Conservation (phyloP, 2,797 vertebrate species). For the Eospalax fontanierii region DNA sequence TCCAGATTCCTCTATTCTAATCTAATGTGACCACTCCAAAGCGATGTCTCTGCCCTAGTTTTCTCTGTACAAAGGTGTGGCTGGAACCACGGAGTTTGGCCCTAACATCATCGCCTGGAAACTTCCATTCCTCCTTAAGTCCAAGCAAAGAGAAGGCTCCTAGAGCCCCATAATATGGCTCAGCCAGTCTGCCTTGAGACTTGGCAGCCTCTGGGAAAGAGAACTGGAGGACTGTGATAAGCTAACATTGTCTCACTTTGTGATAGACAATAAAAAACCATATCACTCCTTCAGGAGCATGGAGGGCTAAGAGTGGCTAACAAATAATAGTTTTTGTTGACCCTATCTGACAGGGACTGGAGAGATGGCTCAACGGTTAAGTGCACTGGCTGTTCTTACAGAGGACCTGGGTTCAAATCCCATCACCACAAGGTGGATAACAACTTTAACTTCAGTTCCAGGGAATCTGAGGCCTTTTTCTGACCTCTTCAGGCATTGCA, state of each 20-base stretch:
- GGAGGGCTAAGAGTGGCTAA: not conserved
- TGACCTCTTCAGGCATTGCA: too few species aligned
- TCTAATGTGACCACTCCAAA: not conserved
- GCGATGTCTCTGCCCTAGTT: not conserved
- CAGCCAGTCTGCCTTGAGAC: too few species aligned
- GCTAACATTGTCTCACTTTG: not conserved
- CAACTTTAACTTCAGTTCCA: too few species aligned
- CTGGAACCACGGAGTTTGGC: not conserved
- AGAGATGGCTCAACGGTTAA: not conserved
- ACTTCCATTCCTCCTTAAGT: not conserved
- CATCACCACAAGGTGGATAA: too few species aligned
- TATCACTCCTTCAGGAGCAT: not conserved
- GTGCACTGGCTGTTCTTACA: too few species aligned
- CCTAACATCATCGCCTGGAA: not conserved
- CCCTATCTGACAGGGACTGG: not conserved
- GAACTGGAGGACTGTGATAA: not conserved
- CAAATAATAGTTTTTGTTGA: not conserved
- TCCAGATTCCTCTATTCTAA: not conserved
- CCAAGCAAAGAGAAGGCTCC: not conserved
- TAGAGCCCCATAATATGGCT: too few species aligned
- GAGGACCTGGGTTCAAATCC: too few species aligned
- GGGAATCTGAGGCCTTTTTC: too few species aligned
- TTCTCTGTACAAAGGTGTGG: not conserved
- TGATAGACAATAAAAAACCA: not conserved
- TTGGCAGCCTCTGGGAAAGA: not conserved